Base-by-base conservation (phyloP, 1,140 invertebrate genomes). In the Eumaeus atala region DNA sequence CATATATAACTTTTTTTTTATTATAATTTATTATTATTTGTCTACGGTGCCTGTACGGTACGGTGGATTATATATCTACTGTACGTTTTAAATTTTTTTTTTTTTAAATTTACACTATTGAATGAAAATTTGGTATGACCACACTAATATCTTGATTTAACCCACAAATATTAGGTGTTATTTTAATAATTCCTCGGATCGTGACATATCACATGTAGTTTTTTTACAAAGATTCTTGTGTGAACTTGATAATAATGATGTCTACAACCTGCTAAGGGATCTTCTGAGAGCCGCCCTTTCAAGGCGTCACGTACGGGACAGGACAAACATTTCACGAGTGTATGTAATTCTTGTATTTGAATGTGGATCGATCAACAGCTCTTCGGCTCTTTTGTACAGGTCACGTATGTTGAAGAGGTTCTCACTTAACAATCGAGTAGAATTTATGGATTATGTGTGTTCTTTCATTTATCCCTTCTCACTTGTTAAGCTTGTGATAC, bases 321-420 rank as follows among this genome's bases (percentile, higher is more conserved):
- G 51, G 58, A 67, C 64, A 51, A 63, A 72, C 64, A 64, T 67
- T 70, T 70, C 73, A 66, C 74, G 61, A 52, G 51, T 67, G 67
- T 57, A 69, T 74, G 72, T 71, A 76, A 83, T 68, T 66, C 53
- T 61, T 54, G 65, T 66, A 54, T 79, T 74, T 73, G 72, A 77
- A 79, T 77, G 74, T 40, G 44, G 40, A 56, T 67, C 49, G 62
- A 70, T 67, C 44, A 68, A 60, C 58, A 61, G 62, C 54, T 51
- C 37, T 58, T 61, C 54, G 48, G 48, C 52, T 64, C 72, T 51
- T 72, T 84, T 81, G 74, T 78, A 48, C 9, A 18, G 63, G 77
- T 85, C 82, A 85, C 79, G 82, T 85, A 68, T 74, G 72, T 64
- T 83, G 48, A 74, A 86, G 83, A 79, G 83, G 61, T 69, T 60